These are phyloP conservation scores for Aelia acuminata DNA, from an alignment of 2,888 invertebrate species.

Conservation along the genomic window DNA sequence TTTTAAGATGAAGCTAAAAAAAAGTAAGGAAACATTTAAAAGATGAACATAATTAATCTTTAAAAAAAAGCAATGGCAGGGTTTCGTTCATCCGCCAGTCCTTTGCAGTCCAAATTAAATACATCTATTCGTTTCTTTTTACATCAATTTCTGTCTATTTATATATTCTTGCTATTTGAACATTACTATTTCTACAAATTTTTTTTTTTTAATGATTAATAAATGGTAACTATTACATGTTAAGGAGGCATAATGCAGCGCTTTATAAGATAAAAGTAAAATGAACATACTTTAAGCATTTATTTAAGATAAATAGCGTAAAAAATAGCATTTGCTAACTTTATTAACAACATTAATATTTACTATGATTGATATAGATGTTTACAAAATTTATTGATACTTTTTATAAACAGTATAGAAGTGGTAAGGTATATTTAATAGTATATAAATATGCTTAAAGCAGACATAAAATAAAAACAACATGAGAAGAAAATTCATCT, in stretches of 20 bases:
- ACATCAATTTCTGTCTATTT: neutral
- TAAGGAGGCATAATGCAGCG: neutral
- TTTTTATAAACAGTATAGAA: constrained; percentile 7
- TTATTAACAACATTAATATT: neutral
- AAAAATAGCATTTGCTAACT: neutral
- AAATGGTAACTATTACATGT: constrained; percentile 18
- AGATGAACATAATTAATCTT: too few species aligned
- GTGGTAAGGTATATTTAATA: neutral
- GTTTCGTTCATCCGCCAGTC: neutral
- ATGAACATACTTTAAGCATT: neutral
- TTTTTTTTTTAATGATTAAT: neutral
- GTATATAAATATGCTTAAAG: neutral
- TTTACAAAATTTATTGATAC: constrained; percentile 7
- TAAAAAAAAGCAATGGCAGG: neutral
- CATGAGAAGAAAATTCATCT: neutral
- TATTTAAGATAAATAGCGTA: neutral
- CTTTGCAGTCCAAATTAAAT: constrained; percentile 8
- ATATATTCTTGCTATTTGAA: neutral
- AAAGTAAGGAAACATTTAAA: too few species aligned
- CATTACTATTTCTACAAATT: neutral
- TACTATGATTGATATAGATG: neutral
- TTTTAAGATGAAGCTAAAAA: too few species aligned
- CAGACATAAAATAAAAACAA: neutral
- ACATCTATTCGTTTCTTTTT: neutral
- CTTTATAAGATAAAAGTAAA: neutral